Conservation (phyloP, 92 coral and sea anemone genomes). For the Porites lobata region DNA sequence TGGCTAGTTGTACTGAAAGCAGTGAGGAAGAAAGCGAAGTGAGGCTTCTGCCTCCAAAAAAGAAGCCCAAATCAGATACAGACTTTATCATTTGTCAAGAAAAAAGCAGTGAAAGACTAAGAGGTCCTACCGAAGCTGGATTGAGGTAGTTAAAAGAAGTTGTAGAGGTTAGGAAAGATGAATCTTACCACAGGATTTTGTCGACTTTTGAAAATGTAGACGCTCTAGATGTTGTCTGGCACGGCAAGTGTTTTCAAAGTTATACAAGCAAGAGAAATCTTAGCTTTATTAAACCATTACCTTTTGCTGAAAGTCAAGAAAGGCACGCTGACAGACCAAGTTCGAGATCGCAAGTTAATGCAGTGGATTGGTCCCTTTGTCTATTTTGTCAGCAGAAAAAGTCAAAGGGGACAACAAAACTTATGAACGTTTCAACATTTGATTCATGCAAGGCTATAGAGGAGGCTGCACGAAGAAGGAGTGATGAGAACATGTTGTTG, state of each 20-base stretch:
- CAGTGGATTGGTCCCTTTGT: no score
- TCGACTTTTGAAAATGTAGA: constrained; percentile 14
- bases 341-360: no score
- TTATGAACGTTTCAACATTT: constrained; percentile 29
- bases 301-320: no score
- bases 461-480: constrained; percentile 39
- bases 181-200: constrained; percentile 29
- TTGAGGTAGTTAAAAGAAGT: constrained; percentile 34
- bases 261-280: no score
- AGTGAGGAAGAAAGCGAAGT: constrained; percentile 40
- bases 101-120: constrained; percentile 18
- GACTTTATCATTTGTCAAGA: constrained; percentile 41
- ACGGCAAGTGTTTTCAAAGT: constrained; percentile 42
- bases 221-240: constrained; percentile 40
- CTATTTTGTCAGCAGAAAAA: constrained; percentile 42
- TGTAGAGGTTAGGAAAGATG: constrained; percentile 37
- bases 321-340: not conserved
- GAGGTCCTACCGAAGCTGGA: constrained; percentile 27
- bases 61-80: constrained; percentile 47
- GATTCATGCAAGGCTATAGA: constrained; percentile 47
- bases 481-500: constrained; percentile 33
- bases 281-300: no score
- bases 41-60: constrained; percentile 52
- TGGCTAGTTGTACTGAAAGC: constrained; percentile 44
- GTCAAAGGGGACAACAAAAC: constrained; percentile 2